phyloP scores from a whole-genome alignment of 2,888 invertebrate genomes.

The Bimastos eiseni region DNA sequence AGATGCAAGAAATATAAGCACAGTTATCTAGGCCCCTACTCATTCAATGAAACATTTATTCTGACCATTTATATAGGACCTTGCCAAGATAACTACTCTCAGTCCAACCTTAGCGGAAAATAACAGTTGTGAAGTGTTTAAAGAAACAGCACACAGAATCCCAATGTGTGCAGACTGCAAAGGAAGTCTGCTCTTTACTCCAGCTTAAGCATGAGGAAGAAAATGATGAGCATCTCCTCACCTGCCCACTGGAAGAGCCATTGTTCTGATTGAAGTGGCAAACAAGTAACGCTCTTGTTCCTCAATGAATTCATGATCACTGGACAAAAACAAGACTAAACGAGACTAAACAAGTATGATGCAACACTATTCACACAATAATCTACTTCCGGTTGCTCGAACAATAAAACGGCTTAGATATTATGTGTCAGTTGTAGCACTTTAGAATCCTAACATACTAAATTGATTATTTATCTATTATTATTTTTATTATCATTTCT shows the following conservation, averaged over 20 bases:
- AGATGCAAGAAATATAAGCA: not conserved
- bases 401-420: not conserved
- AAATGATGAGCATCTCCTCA: not conserved
- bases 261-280: constrained; percentile 73
- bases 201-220: not conserved
- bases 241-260: constrained; percentile 38
- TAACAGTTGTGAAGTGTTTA: no score
- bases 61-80: no score
- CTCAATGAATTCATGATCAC: constrained; percentile 94
- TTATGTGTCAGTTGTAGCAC: not conserved
- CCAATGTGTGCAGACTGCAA: no score
- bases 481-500: no score
- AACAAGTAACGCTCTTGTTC: constrained; percentile 89
- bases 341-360: not conserved
- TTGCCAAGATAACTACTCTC: no score
- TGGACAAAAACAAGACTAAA: constrained; percentile 37
- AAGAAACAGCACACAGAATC: no score
- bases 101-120: no score
- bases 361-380: not conserved
- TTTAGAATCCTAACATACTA: not conserved
- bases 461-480: not conserved
- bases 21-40: not conserved
- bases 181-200: not conserved
- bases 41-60: not conserved
- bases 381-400: not conserved